These are phyloP conservation scores for Gracilinanus agilis DNA, from an alignment of 2,113 vertebrate species.

Conservation along the genomic window DNA sequence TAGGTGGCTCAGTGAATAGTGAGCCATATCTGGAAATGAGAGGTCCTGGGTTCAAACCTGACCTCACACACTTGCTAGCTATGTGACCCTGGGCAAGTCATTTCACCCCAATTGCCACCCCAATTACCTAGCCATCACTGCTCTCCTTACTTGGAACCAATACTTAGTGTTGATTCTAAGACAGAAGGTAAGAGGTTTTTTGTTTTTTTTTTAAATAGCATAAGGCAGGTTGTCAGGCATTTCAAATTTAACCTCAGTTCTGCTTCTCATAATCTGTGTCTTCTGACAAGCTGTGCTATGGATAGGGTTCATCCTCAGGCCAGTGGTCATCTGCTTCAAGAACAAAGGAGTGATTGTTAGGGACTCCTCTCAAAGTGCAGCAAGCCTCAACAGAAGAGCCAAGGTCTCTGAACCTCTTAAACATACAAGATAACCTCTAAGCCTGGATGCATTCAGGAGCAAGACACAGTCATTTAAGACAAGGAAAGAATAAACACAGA, in stretches of 20 bases:
- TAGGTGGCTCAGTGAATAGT: too few relatives aligned
- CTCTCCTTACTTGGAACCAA: too few relatives aligned
- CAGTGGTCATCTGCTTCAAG: background rate
- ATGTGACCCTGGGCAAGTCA: too few relatives aligned
- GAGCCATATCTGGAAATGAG: too few relatives aligned
- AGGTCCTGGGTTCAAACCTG: too few relatives aligned
- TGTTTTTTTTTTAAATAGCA: too few relatives aligned
- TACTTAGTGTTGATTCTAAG: background rate
- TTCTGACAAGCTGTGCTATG: background rate
- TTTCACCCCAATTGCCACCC: too few relatives aligned
- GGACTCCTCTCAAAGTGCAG: background rate
- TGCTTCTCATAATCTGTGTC: background rate
- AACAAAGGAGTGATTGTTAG: background rate
- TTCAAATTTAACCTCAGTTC: background rate
- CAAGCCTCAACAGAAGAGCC: background rate
- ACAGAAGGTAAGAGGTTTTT: background rate
- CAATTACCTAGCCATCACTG: too few relatives aligned
- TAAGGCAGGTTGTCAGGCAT: background rate
- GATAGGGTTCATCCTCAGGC: background rate
- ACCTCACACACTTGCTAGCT: too few relatives aligned
- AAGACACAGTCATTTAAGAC: background rate
- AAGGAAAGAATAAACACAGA: background rate
- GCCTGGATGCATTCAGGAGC: background rate
- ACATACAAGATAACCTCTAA: background rate
- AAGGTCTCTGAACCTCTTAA: background rate